These are phyloP conservation scores for Poeciliopsis presidionis DNA, from an alignment of 2,797 vertebrate genomes.

Conservation along the genomic window DNA sequence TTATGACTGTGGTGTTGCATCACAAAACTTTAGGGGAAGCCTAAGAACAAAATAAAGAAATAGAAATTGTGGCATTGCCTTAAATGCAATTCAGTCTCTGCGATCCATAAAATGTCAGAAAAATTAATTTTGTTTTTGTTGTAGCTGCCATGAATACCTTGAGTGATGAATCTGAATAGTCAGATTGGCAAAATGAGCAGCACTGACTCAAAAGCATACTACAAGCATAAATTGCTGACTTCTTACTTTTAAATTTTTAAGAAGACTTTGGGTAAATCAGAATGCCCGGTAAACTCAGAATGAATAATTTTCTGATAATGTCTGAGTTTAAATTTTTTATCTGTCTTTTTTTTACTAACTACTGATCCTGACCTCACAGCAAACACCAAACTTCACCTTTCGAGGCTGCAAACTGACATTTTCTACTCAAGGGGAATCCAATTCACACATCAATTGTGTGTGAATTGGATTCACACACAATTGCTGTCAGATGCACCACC, in stretches of 20 bases:
- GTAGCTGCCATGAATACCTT: background rate
- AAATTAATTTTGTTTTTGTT: background rate
- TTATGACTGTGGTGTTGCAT: constrained; percentile 5
- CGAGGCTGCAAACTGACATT: background rate
- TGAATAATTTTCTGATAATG: background rate
- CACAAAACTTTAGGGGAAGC: constrained; percentile 7
- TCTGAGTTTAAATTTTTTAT: too few relatives aligned
- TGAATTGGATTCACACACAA: too few relatives aligned
- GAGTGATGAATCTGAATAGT: background rate
- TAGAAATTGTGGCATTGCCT: background rate
- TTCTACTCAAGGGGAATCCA: background rate
- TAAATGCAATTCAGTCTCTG: background rate
- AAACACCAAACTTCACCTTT: background rate
- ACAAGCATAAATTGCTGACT: background rate
- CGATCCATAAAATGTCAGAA: background rate
- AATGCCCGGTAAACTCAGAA: background rate
- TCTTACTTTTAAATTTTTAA: background rate
- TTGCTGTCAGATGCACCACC: too few relatives aligned
- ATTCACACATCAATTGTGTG: background rate
- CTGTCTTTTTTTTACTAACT: background rate
- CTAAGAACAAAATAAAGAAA: constrained; percentile 1
- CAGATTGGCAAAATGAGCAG: background rate
- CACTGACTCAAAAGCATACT: background rate
- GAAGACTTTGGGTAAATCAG: background rate
- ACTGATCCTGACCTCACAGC: background rate